These are phyloP conservation scores for Dysdera silvatica DNA, from an alignment of 1,140 invertebrate genomes.

Conservation along the genomic window DNA sequence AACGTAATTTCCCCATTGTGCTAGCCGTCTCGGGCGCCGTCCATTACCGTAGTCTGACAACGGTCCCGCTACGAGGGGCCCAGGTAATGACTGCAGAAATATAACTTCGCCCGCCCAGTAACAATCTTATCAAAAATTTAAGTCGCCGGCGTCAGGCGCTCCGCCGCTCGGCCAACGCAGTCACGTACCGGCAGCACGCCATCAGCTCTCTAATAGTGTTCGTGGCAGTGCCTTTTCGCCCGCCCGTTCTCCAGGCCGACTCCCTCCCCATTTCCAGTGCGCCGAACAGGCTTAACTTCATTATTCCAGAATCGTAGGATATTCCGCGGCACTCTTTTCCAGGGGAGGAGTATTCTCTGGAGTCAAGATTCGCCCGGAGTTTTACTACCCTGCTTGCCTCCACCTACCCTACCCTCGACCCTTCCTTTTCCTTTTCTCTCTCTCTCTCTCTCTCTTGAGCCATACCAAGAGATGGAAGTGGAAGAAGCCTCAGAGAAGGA, in stretches of 20 bases:
- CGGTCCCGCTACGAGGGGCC: constrained; percentile 24
- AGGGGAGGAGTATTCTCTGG: constrained; percentile 17
- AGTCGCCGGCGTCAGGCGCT: constrained; percentile 23
- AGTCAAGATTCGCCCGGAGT: constrained; percentile 17
- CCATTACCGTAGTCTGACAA: constrained; percentile 30
- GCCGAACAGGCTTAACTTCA: constrained; percentile 28
- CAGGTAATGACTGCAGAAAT: constrained; percentile 31
- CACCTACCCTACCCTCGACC: background rate
- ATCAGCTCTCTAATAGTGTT: constrained; percentile 30
- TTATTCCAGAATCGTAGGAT: constrained; percentile 28
- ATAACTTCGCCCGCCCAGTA: constrained; percentile 30
- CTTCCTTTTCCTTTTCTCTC: background rate
- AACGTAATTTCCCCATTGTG: constrained; percentile 30
- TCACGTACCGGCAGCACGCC: constrained; percentile 27
- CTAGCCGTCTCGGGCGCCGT: constrained; percentile 22
- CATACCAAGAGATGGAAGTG: too few species aligned
- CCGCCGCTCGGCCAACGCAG: constrained; percentile 6
- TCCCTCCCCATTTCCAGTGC: constrained; percentile 15
- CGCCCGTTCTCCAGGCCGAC: constrained; percentile 12
- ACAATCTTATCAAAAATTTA: constrained; percentile 32
- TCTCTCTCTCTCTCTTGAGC: too few species aligned
- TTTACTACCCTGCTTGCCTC: background rate
- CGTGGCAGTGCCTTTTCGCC: constrained; percentile 6
- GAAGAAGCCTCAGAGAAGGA: too few species aligned
- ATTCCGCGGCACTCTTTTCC: constrained; percentile 27